Percentiles rank a stretch among this genome's conserved stretches.
These are phyloP conservation scores for Rousettus leschenaultii DNA, from an alignment of 2,113 vertebrate genomes.

Conservation along the genomic window DNA sequence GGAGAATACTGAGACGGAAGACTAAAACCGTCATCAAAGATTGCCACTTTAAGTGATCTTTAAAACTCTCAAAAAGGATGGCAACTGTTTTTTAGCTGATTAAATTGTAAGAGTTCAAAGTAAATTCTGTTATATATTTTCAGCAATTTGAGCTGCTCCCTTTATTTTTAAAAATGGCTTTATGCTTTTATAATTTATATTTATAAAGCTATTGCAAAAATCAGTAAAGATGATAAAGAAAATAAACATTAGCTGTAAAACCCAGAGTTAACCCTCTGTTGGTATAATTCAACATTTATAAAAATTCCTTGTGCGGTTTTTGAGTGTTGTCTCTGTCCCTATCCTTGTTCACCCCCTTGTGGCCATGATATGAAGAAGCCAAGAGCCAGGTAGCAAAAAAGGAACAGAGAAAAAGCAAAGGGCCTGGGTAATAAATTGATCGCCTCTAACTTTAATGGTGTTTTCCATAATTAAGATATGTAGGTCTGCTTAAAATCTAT, in stretches of 20 bases:
- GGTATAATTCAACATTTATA: background rate
- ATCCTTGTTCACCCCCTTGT: slow-evolving; percentile 57
- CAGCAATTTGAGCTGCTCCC: background rate
- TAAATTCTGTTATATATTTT: background rate
- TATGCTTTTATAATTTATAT: background rate
- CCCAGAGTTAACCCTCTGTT: background rate
- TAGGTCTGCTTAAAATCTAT: background rate
- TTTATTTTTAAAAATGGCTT: slow-evolving; percentile 24
- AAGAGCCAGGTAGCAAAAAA: background rate
- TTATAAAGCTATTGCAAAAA: background rate
- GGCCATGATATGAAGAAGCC: slow-evolving; percentile 9
- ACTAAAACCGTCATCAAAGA: background rate
- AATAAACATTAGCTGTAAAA: background rate
- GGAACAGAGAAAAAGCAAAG: background rate
- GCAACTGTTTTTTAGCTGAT: background rate
- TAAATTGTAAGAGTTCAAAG: slow-evolving; percentile 2
- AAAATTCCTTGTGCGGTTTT: background rate
- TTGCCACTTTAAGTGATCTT: background rate
- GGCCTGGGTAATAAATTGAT: background rate
- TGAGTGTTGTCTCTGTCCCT: background rate
- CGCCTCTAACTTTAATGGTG: background rate
- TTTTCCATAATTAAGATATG: background rate
- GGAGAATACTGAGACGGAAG: background rate
- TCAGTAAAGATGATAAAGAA: background rate
- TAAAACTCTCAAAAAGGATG: background rate